Percentiles rank a stretch among this genome's conserved stretches.
Conservation (phyloP, 1,140 invertebrate species). For the Hydropsyche tenuis region DNA sequence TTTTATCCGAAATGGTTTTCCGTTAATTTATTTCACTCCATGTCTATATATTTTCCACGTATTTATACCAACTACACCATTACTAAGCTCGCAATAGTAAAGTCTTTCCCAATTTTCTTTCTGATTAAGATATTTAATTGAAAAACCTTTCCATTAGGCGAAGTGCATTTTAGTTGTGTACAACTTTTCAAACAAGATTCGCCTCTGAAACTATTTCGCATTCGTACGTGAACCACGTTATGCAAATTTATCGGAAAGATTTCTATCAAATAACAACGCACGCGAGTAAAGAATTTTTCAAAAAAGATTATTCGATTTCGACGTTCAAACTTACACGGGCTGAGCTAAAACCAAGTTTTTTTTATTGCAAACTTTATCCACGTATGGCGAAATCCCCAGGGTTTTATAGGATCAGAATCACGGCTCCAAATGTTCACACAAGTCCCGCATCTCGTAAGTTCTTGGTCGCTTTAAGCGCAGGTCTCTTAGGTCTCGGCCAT, state of each 20-base stretch:
- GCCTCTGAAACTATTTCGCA: not conserved
- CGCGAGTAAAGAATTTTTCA: too few relatives aligned
- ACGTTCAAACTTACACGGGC: slow-evolving; percentile 10
- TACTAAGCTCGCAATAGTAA: too few relatives aligned
- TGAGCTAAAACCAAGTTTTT: not conserved
- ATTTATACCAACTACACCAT: not conserved
- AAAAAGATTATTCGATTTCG: slow-evolving; percentile 19
- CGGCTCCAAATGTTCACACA: slow-evolving; percentile 25
- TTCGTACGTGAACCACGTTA: not conserved
- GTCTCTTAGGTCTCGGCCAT: slow-evolving; percentile 22
- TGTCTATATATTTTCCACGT: not conserved
- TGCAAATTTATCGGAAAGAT: slow-evolving; percentile 3
- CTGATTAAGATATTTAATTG: slow-evolving; percentile 19
- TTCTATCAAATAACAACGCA: not conserved
- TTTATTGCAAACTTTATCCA: slow-evolving; percentile 21
- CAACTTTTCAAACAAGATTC: slow-evolving; percentile 7
- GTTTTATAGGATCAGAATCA: slow-evolving; percentile 26
- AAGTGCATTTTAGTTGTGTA: slow-evolving; percentile 14
- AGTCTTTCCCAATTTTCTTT: slow-evolving; percentile 2
- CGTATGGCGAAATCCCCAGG: slow-evolving; percentile 17
- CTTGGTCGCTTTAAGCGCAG: slow-evolving; percentile 26
- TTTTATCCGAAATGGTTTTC: not conserved
- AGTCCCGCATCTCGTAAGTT: slow-evolving; percentile 25
- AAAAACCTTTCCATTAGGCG: slow-evolving; percentile 15
- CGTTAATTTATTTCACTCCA: slow-evolving; percentile 7